These are phyloP conservation scores for Nasonovia ribisnigri DNA, from an alignment of 2,888 invertebrate genomes.

Conservation along the genomic window DNA sequence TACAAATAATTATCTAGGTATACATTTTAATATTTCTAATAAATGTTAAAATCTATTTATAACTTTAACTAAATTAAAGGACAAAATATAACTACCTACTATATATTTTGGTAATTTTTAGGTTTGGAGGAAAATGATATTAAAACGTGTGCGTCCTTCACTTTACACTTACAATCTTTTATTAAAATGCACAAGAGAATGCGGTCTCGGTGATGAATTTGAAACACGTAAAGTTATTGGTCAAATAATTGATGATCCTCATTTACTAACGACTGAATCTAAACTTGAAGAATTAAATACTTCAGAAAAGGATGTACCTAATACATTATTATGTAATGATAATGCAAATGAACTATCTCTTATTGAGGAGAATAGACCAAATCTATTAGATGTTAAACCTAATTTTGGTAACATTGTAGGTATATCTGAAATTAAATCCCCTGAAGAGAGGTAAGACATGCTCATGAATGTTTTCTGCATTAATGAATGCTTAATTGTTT, in stretches of 20 bases:
- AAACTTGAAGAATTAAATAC: constrained; percentile 14
- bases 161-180: constrained; percentile 85
- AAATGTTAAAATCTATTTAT: no score
- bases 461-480: neutral
- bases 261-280: constrained; percentile 8
- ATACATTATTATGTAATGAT: constrained; percentile 1
- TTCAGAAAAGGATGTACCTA: constrained; percentile 20
- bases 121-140: constrained; percentile 87
- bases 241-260: constrained; percentile 59
- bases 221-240: constrained; percentile 74
- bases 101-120: constrained; percentile 67
- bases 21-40: no score
- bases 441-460: constrained; percentile 69
- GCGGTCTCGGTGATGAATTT: constrained; percentile 79
- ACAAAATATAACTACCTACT: neutral
- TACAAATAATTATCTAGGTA: no score
- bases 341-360: constrained; percentile 29
- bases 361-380: constrained; percentile 72
- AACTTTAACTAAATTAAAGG: no score
- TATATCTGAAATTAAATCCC: constrained; percentile 74
- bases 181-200: constrained; percentile 83
- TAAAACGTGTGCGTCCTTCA: constrained; percentile 77
- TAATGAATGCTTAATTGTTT: neutral
- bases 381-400: constrained; percentile 76
- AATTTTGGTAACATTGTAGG: constrained; percentile 75